Conservation (phyloP, 2,113 vertebrate genomes). For the Anthoscopus minutus region DNA sequence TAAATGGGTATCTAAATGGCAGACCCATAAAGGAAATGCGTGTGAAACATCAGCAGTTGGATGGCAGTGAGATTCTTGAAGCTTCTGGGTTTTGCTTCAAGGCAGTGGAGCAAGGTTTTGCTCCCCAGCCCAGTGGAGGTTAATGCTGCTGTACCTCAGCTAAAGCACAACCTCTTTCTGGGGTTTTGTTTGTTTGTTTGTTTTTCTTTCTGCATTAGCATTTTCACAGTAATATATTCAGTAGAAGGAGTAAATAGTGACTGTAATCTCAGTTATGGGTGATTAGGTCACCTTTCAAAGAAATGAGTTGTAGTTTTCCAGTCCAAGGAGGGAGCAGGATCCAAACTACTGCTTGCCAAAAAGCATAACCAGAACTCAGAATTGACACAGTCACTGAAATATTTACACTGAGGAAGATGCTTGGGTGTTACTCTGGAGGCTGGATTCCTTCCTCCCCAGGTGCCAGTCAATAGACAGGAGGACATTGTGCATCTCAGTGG, state of each 20-base stretch:
- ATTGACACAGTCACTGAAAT: background rate
- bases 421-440: background rate
- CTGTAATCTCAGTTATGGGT: background rate
- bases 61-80: background rate
- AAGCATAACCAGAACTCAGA: background rate
- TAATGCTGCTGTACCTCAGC: background rate
- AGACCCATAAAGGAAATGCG: background rate
- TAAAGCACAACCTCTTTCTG: background rate
- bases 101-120: too few relatives aligned
- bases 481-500: background rate
- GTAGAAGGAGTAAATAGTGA: background rate
- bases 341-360: background rate
- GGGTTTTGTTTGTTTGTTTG: rapidly evolving
- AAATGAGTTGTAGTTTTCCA: background rate
- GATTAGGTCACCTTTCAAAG: background rate
- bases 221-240: background rate
- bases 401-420: background rate
- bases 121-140: background rate
- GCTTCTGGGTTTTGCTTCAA: background rate
- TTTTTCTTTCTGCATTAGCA: background rate
- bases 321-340: background rate
- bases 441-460: background rate
- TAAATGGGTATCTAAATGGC: background rate
- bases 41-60: background rate
- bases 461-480: background rate